A percentile compares a stretch with the other conserved stretches of the same genome.
Evolutionary conservation across 2,113 vertebrate species (phyloP).

Genomic region (Nothobranchius furzeri): DNA sequence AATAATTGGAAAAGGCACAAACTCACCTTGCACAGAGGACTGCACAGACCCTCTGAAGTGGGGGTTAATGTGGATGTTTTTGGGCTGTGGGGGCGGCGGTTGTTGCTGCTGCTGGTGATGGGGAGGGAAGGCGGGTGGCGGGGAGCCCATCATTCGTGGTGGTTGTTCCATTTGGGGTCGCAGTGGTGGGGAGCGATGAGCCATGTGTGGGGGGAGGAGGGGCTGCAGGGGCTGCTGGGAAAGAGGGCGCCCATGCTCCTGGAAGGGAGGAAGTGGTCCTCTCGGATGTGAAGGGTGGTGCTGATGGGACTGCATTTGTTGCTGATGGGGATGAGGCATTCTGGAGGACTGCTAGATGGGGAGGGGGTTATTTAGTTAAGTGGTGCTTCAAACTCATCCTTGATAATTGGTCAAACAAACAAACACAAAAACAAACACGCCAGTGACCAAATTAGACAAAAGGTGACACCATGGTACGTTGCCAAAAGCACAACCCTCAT

Average conservation of each 20-base stretch:
- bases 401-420: constrained; percentile 48
- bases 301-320: constrained; percentile 78
- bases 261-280: constrained; percentile 83
- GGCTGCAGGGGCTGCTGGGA: constrained; percentile 86
- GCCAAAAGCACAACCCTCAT: constrained; percentile 30
- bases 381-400: constrained; percentile 26
- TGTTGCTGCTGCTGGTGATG: constrained; percentile 53
- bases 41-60: constrained; percentile 94
- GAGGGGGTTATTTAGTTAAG: not conserved
- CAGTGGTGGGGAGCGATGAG: constrained; percentile 85
- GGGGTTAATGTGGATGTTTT: constrained; percentile 98
- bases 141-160: constrained; percentile 85
- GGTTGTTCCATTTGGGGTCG: constrained; percentile 84
- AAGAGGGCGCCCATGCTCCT: constrained; percentile 79
- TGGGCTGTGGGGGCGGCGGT: constrained; percentile 82
- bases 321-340: constrained; percentile 83
- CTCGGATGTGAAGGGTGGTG: constrained; percentile 79
- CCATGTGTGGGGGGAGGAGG: constrained; percentile 88
- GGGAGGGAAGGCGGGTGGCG: constrained; percentile 74
- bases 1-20: not conserved
- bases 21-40: constrained; percentile 89
- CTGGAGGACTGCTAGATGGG: constrained; percentile 71
- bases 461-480: constrained; percentile 13
- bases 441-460: constrained; percentile 44
- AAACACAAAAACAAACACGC: constrained; percentile 36